Evolutionary conservation across 2,113 vertebrate genomes (phyloP), one percentile per base, ranked within the genome.

Genomic region (Holacanthus passer): DNA sequence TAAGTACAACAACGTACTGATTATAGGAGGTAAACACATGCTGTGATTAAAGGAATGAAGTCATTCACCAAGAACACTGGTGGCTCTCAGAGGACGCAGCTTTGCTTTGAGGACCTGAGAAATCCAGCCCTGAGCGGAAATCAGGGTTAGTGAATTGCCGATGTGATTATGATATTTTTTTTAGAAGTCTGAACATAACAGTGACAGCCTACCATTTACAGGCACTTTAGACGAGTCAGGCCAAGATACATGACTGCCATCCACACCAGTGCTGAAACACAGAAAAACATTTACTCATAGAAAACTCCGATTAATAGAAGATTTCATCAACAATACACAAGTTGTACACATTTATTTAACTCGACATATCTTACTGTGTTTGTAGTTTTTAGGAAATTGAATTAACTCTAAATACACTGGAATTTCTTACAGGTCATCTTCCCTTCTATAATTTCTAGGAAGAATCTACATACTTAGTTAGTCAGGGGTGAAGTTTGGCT

Each of bases 21-120:
- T 63, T 47, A 55, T 0, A n/a, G 29, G 12, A 63, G 27, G 19
- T 59, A 77, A 87, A 73, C 20, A 48, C 5, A 64, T 17, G 50
- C 27, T 48, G 32, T 39, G 48, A 81, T 72, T 59, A 47, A 84
- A 71, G 7, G 48, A 74, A 70, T 6, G 2, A 59, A 72, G 56
- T 13, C 8, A 92, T 94, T 87, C 27, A 95, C 95, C 94, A 95
- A 43, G 77, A 73, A 81, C 91, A 94, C 47, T 78, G 89, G 39
- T 67, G 90, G 52, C 47, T 77, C 37, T 92, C 92, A 70, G 91
- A 72, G 11, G 90, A 89, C 0, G 63, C 70, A n/a, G 65, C 65
- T 83, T 92, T 91, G 59, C 59, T 80, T 60, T 85, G 81, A 70
- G 73, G 71, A 81, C 74, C 67, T 22, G 89, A 86, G 52, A 82